Evolutionary conservation across 35 echinoderm and acorn worm species (phyloP), one percentile per base, ranked within the genome.

Genomic region (Amphiura filiformis): DNA sequence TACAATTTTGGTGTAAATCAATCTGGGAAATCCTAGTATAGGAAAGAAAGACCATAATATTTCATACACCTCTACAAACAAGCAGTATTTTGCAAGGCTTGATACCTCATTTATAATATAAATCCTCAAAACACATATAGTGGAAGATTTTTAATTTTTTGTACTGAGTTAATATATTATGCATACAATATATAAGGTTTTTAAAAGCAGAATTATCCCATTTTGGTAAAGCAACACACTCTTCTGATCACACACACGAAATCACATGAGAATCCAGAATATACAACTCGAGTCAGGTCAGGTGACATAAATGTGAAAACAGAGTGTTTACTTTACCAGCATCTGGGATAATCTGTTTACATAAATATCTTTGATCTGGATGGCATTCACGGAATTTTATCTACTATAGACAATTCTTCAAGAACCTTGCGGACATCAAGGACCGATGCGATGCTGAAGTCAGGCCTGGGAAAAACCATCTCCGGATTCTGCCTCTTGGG

Each of bases 361-460:
- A 47, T 47, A 17, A 47, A 70, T 26, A 70, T 30, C 15, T 70
- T 70, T 70, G 61, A 70, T 70, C 61, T 70, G 61, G 61, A 70
- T 70, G 61, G 61, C 61, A 70, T 70, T 70, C 26, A 70, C 61
- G 61, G 61, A 70, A 18, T 70, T 70, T 70, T 5, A 11, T 70
- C 61, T 15, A 70, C 4, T 2, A 5, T 93, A 84, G 13, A 88
- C 37, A n/a, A n/a, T 23, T 86, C 75, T 17, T 85, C 81, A 64
- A 95, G 79, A 81, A 95, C 78, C 30, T 78, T 82, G 37, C 85
- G 35, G 22, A 99, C 36, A 23, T 94, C 83, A 30, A 99, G 90
- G 26, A 99, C 85, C 36, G 86, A 84, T 22, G 64, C 30, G 23
- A 99, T 90, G 34, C 65, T 84, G 64, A 88, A 94, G 38, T 92